phyloP scores from a whole-genome alignment of 2,797 vertebrate species.

The Alauda arvensis region DNA sequence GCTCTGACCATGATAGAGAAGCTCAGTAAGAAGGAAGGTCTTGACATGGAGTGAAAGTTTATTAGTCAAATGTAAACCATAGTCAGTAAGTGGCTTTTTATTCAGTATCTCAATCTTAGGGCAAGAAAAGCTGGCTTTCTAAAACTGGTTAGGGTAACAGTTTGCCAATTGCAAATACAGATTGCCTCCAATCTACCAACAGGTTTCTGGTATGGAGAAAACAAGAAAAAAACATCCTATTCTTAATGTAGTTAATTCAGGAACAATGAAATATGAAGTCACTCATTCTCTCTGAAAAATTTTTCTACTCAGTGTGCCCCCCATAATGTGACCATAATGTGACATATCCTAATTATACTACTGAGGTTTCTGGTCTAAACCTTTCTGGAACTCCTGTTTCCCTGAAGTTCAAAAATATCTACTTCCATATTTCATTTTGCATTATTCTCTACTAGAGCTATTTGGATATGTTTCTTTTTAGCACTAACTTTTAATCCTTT shows the following conservation, averaged over 20 bases:
- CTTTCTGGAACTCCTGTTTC: neutral
- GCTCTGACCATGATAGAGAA: neutral
- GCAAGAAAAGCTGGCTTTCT: slow-evolving; percentile 15
- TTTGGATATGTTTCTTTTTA: neutral
- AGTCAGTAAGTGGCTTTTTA: neutral
- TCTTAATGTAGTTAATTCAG: neutral
- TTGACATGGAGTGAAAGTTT: neutral
- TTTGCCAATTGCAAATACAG: neutral
- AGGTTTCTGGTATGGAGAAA: neutral
- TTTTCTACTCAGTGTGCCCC: neutral
- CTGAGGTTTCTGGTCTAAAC: neutral
- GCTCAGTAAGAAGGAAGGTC: neutral
- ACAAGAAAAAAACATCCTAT: neutral
- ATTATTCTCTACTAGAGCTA: neutral
- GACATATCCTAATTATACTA: neutral
- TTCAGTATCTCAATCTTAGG: neutral
- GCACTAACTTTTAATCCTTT: neutral
- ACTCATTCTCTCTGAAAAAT: neutral
- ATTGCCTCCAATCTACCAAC: neutral
- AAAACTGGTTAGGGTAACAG: neutral
- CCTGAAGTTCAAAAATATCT: neutral
- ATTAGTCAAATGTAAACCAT: neutral
- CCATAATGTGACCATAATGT: neutral
- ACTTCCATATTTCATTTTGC: neutral
- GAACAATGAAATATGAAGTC: neutral